These are phyloP conservation scores for Oophaga sylvatica DNA, from an alignment of 2,797 vertebrate species.

Conservation along the genomic window DNA sequence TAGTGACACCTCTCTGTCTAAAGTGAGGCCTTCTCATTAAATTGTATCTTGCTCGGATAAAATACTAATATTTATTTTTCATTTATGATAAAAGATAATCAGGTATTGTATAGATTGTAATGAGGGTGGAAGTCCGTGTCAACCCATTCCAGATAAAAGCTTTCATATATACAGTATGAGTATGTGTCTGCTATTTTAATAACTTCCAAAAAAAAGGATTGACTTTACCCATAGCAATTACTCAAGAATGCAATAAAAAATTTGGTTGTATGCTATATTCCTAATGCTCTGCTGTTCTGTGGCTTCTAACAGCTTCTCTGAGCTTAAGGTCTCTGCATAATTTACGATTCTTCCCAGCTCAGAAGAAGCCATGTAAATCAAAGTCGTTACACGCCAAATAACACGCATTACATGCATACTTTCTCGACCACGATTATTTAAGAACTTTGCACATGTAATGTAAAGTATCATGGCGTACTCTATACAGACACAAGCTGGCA, in stretches of 20 bases:
- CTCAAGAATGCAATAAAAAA: constrained; percentile 14
- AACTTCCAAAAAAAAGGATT: background rate
- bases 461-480: background rate
- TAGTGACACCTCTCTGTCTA: background rate
- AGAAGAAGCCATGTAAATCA: constrained; percentile 52
- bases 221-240: background rate
- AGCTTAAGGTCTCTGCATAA: constrained; percentile 45
- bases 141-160: background rate
- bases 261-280: constrained; percentile 31
- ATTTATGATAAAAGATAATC: background rate
- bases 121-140: background rate
- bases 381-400: constrained; percentile 50
- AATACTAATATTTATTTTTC: background rate
- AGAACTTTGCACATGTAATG: background rate
- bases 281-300: constrained; percentile 33
- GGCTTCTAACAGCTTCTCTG: constrained; percentile 22
- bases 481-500: background rate
- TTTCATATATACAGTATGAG: background rate
- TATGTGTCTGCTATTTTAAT: constrained; percentile 3
- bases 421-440: constrained; percentile 19
- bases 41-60: background rate
- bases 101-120: background rate
- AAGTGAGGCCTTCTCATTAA: background rate
- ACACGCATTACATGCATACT: constrained; percentile 51
- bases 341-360: constrained; percentile 47